Conservation (phyloP, 2,797 vertebrate genomes). For the Pygocentrus nattereri region DNA sequence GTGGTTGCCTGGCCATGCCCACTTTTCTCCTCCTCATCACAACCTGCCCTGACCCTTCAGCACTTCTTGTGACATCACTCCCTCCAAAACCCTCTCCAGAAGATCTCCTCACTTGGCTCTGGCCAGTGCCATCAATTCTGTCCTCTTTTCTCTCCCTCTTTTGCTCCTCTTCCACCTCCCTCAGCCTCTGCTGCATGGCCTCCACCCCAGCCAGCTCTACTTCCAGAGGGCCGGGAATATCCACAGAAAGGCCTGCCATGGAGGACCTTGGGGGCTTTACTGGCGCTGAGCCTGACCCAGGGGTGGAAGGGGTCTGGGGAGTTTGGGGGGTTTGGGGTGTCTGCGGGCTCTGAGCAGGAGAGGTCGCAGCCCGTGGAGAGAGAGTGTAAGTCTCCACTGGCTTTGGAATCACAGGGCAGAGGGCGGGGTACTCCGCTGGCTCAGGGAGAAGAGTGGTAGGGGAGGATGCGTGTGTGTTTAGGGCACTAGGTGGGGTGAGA, state of each 20-base stretch:
- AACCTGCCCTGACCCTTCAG: slow-evolving; percentile 35
- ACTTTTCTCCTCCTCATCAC: slow-evolving; percentile 54
- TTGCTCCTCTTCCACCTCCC: slow-evolving; percentile 57
- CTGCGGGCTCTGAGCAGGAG: slow-evolving; percentile 79
- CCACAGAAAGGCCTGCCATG: slow-evolving; percentile 78
- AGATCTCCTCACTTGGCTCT: background rate
- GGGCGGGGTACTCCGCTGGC: slow-evolving; percentile 27
- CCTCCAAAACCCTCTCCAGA: slow-evolving; percentile 4
- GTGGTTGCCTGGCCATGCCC: slow-evolving; percentile 58
- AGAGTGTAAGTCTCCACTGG: slow-evolving; percentile 63
- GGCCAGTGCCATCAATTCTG: slow-evolving; percentile 15
- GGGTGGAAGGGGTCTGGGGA: slow-evolving; percentile 75
- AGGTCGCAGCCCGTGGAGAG: slow-evolving; percentile 69
- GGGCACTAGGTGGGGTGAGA: slow-evolving; percentile 61
- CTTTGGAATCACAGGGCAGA: slow-evolving; percentile 44
- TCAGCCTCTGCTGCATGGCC: slow-evolving; percentile 23
- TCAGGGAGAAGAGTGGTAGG: slow-evolving; percentile 69
- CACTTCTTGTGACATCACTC: slow-evolving; percentile 22
- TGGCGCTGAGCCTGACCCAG: slow-evolving; percentile 83
- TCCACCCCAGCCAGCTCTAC: slow-evolving; percentile 70
- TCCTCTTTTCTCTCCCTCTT: slow-evolving; percentile 57
- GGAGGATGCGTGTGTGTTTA: slow-evolving; percentile 48
- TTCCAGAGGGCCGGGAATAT: slow-evolving; percentile 75
- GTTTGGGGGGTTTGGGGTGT: slow-evolving; percentile 69
- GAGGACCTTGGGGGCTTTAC: slow-evolving; percentile 93